These are phyloP conservation scores for Atlantisia rogersi DNA, from an alignment of 2,113 vertebrate species.

Conservation along the genomic window DNA sequence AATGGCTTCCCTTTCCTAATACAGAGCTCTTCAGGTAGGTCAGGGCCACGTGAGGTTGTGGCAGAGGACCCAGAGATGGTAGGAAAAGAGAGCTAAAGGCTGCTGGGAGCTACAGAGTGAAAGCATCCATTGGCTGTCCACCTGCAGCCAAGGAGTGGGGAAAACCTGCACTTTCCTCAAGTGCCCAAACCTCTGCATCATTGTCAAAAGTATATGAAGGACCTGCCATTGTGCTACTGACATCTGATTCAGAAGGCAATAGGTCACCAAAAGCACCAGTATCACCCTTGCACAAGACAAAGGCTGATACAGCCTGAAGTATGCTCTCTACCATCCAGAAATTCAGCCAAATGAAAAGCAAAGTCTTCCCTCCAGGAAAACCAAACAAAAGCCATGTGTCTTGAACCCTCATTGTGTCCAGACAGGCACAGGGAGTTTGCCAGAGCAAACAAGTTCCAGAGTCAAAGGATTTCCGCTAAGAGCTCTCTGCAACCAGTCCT, in stretches of 20 bases:
- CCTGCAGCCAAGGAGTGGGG: neutral
- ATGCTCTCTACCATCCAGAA: slow-evolving; percentile 29
- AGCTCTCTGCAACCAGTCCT: slow-evolving; percentile 56
- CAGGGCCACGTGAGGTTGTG: neutral
- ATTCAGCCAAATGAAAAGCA: slow-evolving; percentile 56
- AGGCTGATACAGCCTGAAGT: neutral
- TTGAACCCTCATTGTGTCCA: slow-evolving; percentile 57
- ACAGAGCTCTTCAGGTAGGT: neutral
- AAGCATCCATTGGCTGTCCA: neutral
- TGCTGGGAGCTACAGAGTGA: neutral
- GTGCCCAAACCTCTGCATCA: neutral
- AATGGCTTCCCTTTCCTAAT: neutral
- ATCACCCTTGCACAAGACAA: neutral
- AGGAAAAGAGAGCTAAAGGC: neutral
- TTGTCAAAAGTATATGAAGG: neutral
- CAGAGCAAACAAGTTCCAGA: slow-evolving; percentile 69
- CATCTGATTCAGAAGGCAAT: neutral
- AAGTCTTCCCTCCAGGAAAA: slow-evolving; percentile 61
- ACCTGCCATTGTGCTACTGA: neutral
- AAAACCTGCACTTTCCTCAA: neutral
- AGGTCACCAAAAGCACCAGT: neutral
- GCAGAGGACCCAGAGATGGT: neutral
- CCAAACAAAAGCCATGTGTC: slow-evolving; percentile 62
- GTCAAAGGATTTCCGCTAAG: slow-evolving; percentile 70
- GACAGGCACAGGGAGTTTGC: slow-evolving; percentile 59